Evolutionary conservation across 2,888 invertebrate species (phyloP), one percentile per base, ranked within the genome.

Genomic region (Helleia helle): DNA sequence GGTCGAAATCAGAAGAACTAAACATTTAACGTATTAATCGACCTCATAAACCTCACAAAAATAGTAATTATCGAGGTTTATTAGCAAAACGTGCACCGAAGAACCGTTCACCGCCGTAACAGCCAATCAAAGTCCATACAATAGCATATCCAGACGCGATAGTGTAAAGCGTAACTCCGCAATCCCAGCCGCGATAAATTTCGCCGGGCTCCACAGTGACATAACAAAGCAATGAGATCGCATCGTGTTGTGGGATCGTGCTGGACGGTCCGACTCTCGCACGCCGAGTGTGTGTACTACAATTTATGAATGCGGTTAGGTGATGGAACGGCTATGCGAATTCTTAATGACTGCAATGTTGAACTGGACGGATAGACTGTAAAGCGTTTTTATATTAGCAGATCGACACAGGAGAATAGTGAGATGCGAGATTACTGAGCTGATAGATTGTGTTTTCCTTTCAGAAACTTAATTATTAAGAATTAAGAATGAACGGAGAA

Each of bases 221-320:
- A 65, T 59, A 63, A 69, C 69, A 71, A 70, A 65, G 59, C 51
- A 43, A 45, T 46, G 46, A 46, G 45, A 50, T 43, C 38, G 44
- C 46, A 42, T 49, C 51, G 56, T 56, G 54, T 56, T 51, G n/a
- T n/a, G n/a, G n/a, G 49, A 56, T 75, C 76, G 76, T 76, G 75
- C 68, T 43, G 71, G 72, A 71, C 72, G 50, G 59, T 62, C 59
- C 69, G 66, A 66, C 65, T 37, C 55, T 66, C 65, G 71, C 72
- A 72, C 73, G 55, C 22, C 22, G 22, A n/a, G n/a, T 22, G 22
- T 22, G 22, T 22, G 22, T 8, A 6, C 22, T 22, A 22, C 22
- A 22, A 22, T 22, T 22, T 22, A 22, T 22, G 8, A 22, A 22
- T 6, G 22, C 22, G 22, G 22, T 22, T 6, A 7, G 8, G 22